phyloP scores from a whole-genome alignment of 2,888 invertebrate genomes.

The Azorinus chamasolen region DNA sequence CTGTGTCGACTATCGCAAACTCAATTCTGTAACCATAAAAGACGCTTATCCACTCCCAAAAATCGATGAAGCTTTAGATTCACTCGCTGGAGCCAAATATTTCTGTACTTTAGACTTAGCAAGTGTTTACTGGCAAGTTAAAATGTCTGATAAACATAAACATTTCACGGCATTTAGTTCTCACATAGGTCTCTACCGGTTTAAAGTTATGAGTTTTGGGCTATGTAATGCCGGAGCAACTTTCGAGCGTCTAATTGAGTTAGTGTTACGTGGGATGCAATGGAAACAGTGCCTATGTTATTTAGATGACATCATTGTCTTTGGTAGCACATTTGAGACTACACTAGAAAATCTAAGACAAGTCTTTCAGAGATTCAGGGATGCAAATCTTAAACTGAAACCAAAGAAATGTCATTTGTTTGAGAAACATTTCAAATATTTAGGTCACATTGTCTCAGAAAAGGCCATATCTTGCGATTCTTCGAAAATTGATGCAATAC shows the following conservation, averaged over 20 bases:
- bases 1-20: conserved; percentile 40
- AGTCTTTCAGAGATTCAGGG: conserved; percentile 55
- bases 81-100: conserved; percentile 36
- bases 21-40: conserved; percentile 44
- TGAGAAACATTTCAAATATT: conserved; percentile 20
- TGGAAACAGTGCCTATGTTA: conserved; percentile 6
- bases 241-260: conserved; percentile 67
- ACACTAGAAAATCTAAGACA: conserved; percentile 38
- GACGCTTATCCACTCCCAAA: conserved; percentile 48
- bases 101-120: conserved; percentile 49
- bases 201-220: conserved; percentile 58
- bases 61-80: conserved; percentile 40
- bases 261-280: conserved; percentile 46
- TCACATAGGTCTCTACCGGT: conserved; percentile 40
- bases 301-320: conserved; percentile 66
- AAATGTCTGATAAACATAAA: conserved; percentile 33
- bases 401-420: conserved; percentile 66
- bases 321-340: conserved; percentile 45
- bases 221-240: conserved; percentile 63
- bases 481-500: conserved; percentile 17
- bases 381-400: conserved; percentile 65
- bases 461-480: conserved; percentile 30
- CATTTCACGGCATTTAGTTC: conserved; percentile 35
- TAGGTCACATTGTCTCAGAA: conserved; percentile 40
- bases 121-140: conserved; percentile 52